These are phyloP conservation scores for Sarcoramphus papa DNA, from an alignment of 2,797 vertebrate species.

Conservation along the genomic window DNA sequence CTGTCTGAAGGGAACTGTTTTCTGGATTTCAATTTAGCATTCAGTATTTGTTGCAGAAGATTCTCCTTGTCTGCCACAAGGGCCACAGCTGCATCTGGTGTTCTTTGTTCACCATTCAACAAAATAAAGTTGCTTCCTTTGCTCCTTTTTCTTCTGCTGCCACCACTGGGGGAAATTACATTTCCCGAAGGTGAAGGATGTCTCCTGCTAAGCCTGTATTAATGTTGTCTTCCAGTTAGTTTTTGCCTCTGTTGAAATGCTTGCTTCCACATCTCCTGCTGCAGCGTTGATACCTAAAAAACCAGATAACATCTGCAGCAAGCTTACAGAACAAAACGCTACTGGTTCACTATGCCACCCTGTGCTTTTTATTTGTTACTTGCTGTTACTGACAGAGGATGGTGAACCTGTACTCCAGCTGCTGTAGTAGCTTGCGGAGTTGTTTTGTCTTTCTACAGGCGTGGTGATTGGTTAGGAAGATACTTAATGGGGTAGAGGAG, in stretches of 20 bases:
- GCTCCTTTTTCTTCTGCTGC: neutral
- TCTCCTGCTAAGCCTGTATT: neutral
- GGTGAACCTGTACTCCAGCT: neutral
- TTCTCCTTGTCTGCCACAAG: neutral
- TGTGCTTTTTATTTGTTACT: neutral
- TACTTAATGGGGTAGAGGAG: neutral
- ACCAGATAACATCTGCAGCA: neutral
- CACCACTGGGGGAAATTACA: neutral
- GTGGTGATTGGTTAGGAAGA: neutral
- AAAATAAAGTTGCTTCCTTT: neutral
- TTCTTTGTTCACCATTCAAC: neutral
- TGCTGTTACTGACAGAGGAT: neutral
- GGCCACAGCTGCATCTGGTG: neutral
- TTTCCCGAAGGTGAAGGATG: neutral
- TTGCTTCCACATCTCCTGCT: neutral
- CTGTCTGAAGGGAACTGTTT: neutral
- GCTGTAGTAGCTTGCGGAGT: neutral
- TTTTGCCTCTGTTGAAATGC: neutral
- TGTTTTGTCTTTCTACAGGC: neutral
- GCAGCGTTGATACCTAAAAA: neutral
- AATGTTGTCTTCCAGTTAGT: neutral
- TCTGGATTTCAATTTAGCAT: neutral
- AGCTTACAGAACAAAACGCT: neutral
- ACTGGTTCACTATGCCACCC: neutral
- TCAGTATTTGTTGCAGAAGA: neutral